These are phyloP conservation scores for Pherbina coryleti DNA, from an alignment of 2,888 invertebrate genomes.

Conservation along the genomic window DNA sequence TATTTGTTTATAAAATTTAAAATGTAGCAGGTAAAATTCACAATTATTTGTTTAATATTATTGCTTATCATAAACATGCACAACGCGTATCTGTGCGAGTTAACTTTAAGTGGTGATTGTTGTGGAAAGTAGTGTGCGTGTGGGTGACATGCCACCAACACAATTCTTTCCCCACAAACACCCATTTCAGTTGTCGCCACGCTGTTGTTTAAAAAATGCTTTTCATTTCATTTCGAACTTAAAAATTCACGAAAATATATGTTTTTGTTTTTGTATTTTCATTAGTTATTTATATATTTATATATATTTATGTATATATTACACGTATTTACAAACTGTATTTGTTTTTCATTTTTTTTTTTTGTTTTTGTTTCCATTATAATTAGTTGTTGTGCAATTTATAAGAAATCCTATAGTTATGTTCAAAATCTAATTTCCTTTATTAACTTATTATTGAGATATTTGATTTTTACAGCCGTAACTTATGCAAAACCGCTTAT, in stretches of 20 bases:
- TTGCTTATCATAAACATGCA: slow-evolving; percentile 67
- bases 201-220: slow-evolving; percentile 34
- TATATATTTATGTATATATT: slow-evolving; percentile 1
- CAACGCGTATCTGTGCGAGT: slow-evolving; percentile 23
- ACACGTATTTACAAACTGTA: slow-evolving; percentile 10
- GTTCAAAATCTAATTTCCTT: not conserved
- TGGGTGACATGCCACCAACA: not conserved
- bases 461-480: slow-evolving; percentile 27
- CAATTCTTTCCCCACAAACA: not conserved
- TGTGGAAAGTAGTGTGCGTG: not conserved
- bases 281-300: not conserved
- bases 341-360: not conserved
- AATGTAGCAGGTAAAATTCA: slow-evolving; percentile 49
- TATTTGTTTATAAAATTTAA: slow-evolving; percentile 40
- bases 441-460: not conserved
- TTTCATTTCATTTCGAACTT: slow-evolving; percentile 19
- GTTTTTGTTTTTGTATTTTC: slow-evolving; percentile 18
- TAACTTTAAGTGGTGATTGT: not conserved
- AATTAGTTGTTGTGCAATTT: not conserved
- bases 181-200: not conserved
- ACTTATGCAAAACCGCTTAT: slow-evolving; percentile 18
- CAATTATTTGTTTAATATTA: slow-evolving; percentile 54
- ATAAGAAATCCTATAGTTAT: not conserved
- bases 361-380: not conserved
- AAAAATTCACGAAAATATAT: slow-evolving; percentile 31